Conservation (phyloP, 2,797 vertebrate genomes). For the Numenius phaeopus region DNA sequence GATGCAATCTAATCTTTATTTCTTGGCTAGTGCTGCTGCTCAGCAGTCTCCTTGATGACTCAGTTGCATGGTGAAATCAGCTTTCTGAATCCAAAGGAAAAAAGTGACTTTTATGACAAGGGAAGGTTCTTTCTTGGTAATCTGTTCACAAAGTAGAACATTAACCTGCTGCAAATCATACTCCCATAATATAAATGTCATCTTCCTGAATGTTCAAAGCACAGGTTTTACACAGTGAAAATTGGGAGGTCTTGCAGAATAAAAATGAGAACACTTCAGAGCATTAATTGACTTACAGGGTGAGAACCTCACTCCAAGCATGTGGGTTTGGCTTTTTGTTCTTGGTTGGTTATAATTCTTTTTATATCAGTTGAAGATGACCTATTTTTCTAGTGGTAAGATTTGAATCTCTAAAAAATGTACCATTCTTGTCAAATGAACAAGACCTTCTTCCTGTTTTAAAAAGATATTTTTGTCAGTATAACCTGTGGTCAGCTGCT, state of each 20-base stretch:
- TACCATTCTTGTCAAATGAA: neutral
- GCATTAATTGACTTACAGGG: neutral
- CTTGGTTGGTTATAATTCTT: conserved; percentile 6
- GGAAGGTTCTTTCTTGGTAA: conserved; percentile 27
- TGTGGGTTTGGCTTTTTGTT: conserved; percentile 1
- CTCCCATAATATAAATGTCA: conserved; percentile 17
- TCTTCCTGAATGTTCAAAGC: conserved; percentile 23
- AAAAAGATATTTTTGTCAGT: neutral
- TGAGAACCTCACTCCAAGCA: neutral
- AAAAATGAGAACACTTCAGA: conserved; percentile 21
- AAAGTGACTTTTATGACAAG: conserved; percentile 8
- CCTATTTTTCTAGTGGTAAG: conserved; percentile 14
- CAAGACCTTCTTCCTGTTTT: neutral
- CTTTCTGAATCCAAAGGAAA: conserved; percentile 1
- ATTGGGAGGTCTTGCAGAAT: neutral
- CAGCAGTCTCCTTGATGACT: conserved; percentile 29
- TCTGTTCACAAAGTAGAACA: conserved; percentile 35
- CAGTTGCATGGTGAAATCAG: conserved; percentile 25
- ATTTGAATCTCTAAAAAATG: neutral
- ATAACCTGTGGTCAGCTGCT: neutral
- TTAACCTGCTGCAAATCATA: neutral
- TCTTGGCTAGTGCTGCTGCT: conserved; percentile 14
- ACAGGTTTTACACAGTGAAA: neutral
- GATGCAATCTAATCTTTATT: neutral
- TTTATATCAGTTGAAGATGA: conserved; percentile 8